phyloP scores from a whole-genome alignment of 2,888 invertebrate genomes.

The Unio delphinus region DNA sequence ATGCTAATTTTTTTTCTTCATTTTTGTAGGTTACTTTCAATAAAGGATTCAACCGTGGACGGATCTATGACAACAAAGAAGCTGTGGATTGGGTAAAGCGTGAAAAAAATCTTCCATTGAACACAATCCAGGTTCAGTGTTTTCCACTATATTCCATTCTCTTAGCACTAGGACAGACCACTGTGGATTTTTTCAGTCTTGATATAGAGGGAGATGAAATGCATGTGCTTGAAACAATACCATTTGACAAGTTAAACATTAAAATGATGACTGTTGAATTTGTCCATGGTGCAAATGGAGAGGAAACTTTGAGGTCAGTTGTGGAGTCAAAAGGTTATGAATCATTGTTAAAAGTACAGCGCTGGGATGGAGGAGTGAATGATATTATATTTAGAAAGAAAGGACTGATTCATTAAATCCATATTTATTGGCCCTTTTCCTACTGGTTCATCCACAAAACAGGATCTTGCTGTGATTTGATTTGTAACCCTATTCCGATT shows the following conservation, averaged over 20 bases:
- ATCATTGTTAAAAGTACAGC: slow-evolving; percentile 4
- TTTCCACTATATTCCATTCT: slow-evolving; percentile 87
- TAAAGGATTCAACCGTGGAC: slow-evolving; percentile 10
- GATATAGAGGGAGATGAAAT: slow-evolving; percentile 76
- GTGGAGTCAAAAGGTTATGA: slow-evolving; percentile 5
- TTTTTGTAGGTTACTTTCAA: slow-evolving; percentile 15
- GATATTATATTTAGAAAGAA: slow-evolving; percentile 15
- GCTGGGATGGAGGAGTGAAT: slow-evolving; percentile 4
- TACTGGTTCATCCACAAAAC: no score
- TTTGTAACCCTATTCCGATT: no score
- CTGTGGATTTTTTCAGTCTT: slow-evolving; percentile 81
- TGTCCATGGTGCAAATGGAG: slow-evolving; percentile 12
- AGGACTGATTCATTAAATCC: background rate
- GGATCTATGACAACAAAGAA: slow-evolving; percentile 4
- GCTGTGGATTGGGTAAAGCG: slow-evolving; percentile 3
- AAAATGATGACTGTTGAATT: slow-evolving; percentile 57
- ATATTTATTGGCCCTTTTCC: no score
- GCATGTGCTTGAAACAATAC: slow-evolving; percentile 76
- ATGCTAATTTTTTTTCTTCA: background rate
- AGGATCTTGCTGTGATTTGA: no score
- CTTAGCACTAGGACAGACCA: slow-evolving; percentile 81
- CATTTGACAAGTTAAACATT: slow-evolving; percentile 74
- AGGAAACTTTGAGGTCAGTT: background rate
- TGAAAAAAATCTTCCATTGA: background rate
- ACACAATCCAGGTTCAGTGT: slow-evolving; percentile 78